These are phyloP conservation scores for Bucorvus abyssinicus DNA, from an alignment of 2,797 vertebrate species.

Conservation along the genomic window DNA sequence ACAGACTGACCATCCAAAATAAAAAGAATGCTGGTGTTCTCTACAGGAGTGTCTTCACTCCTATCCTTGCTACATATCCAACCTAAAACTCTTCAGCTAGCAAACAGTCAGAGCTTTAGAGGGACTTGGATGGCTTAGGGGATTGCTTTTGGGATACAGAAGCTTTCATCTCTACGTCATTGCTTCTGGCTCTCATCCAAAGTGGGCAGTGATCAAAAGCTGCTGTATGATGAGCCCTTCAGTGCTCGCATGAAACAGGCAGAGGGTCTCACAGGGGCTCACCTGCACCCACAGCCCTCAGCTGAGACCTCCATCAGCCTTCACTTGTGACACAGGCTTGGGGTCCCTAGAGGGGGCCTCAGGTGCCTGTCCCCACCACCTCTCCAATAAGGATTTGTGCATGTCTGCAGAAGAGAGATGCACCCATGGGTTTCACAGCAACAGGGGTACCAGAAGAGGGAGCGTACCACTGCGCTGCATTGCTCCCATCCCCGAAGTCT, in stretches of 20 bases:
- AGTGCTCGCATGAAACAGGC: neutral
- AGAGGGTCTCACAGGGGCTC: rapidly evolving
- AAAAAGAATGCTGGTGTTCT: neutral
- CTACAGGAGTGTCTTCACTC: conserved; percentile 12
- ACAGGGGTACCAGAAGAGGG: neutral
- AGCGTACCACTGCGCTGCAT: no score
- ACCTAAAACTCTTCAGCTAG: conserved; percentile 60
- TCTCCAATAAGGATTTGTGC: neutral
- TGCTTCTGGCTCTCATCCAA: conserved; percentile 37
- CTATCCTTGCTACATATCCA: conserved; percentile 14
- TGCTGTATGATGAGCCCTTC: neutral
- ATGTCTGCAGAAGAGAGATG: neutral
- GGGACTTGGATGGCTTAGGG: conserved; percentile 60
- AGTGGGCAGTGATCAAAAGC: conserved; percentile 14
- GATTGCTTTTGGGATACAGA: conserved; percentile 64
- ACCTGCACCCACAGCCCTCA: neutral
- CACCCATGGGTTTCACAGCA: neutral
- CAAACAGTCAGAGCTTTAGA: conserved; percentile 61
- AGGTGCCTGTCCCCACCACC: neutral
- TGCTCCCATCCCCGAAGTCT: neutral
- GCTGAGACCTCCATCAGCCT: neutral
- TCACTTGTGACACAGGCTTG: neutral
- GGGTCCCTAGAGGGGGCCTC: neutral
- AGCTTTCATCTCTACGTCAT: conserved; percentile 67
- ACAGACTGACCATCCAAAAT: neutral